phyloP scores from a whole-genome alignment of 2,797 vertebrate species.

The Amphiprion clarkii region DNA sequence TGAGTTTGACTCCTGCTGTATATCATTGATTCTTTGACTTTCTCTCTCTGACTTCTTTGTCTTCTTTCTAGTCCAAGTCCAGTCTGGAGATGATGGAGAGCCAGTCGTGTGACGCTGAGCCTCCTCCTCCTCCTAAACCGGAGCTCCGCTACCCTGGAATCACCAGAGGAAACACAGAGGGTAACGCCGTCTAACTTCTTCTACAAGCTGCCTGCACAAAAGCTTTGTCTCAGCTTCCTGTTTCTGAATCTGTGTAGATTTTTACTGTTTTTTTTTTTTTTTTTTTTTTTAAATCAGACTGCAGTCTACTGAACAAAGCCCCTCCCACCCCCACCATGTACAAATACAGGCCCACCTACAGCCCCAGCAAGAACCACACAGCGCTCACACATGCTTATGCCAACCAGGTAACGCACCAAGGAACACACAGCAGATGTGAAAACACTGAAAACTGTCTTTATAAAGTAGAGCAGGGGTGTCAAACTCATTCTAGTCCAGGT shows the following conservation, averaged over 20 bases:
- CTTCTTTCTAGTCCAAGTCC: constrained; percentile 89
- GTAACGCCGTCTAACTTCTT: constrained; percentile 48
- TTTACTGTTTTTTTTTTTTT: background rate
- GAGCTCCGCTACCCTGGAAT: constrained; percentile 91
- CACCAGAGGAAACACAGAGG: constrained; percentile 80
- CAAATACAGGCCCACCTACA: constrained; percentile 94
- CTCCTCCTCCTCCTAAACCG: constrained; percentile 95
- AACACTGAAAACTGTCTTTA: no score
- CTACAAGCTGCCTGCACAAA: background rate
- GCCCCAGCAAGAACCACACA: constrained; percentile 91
- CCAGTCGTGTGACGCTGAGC: constrained; percentile 96
- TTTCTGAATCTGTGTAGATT: background rate
- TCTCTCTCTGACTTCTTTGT: background rate
- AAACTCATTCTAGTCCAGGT: no score
- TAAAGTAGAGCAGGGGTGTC: no score
- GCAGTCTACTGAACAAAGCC: constrained; percentile 91
- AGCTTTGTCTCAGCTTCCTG: no score
- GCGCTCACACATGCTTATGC: constrained; percentile 88
- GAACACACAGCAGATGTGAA: background rate
- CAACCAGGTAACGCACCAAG: constrained; percentile 82
- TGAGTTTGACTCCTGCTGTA: no score
- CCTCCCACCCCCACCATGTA: constrained; percentile 98
- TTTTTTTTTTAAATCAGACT: constrained; percentile 80
- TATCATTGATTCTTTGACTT: background rate
- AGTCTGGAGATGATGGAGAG: constrained; percentile 98